Conservation (phyloP, 2,888 invertebrate genomes). For the Chironomus riparius region DNA sequence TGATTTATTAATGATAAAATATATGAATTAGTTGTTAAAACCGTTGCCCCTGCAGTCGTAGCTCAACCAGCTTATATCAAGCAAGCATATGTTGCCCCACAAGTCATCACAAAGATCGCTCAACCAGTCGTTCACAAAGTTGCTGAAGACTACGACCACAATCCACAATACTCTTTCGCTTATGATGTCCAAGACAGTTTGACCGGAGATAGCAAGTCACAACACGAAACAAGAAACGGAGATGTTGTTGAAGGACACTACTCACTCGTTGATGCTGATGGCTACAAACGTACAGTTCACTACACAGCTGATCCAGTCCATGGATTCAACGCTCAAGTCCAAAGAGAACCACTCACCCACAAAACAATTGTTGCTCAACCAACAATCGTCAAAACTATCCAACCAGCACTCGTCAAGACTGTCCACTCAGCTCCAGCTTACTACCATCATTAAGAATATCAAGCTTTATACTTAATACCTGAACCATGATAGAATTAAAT, state of each 20-base stretch:
- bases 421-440: slow-evolving; percentile 27
- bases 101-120: slow-evolving; percentile 24
- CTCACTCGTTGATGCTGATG: slow-evolving; percentile 49
- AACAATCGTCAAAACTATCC: no score
- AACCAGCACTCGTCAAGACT: slow-evolving; percentile 28
- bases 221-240: slow-evolving; percentile 55
- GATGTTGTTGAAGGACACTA: slow-evolving; percentile 53
- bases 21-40: no score
- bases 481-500: no score
- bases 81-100: no score
- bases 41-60: slow-evolving; percentile 6
- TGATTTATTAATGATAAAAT: no score
- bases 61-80: neutral
- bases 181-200: slow-evolving; percentile 46
- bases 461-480: neutral
- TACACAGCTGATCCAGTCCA: slow-evolving; percentile 47
- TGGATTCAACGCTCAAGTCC: slow-evolving; percentile 39
- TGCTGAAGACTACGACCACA: slow-evolving; percentile 39
- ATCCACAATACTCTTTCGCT: slow-evolving; percentile 45
- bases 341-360: slow-evolving; percentile 34
- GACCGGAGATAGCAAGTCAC: slow-evolving; percentile 46
- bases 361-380: slow-evolving; percentile 29
- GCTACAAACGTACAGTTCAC: slow-evolving; percentile 54
- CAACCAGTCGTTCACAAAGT: slow-evolving; percentile 30
- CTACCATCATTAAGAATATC: neutral